phyloP scores from a whole-genome alignment of 2,888 invertebrate genomes.

The Caenorhabditis drosophilae region DNA sequence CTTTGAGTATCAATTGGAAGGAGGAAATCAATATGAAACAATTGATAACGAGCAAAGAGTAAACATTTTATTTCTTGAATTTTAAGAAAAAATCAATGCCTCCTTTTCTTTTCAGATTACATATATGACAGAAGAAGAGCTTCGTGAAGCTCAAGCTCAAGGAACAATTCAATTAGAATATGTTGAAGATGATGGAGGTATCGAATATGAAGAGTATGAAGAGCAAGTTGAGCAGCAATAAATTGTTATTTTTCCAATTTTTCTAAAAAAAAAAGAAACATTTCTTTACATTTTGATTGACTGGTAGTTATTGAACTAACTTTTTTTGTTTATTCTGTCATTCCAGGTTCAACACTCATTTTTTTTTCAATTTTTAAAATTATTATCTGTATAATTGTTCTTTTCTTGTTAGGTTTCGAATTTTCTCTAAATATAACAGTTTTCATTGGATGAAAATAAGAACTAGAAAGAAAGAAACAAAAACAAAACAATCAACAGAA shows the following conservation, averaged over 20 bases:
- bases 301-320: background rate
- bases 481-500: slow-evolving; percentile 11
- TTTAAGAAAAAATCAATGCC: too few species aligned
- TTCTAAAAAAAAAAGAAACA: too few species aligned
- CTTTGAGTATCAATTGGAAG: slow-evolving; percentile 29
- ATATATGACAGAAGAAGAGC: slow-evolving; percentile 37
- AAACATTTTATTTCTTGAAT: too few species aligned
- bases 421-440: too few species aligned
- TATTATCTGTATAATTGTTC: background rate
- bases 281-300: too few species aligned
- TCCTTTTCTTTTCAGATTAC: slow-evolving; percentile 21
- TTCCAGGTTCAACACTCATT: background rate
- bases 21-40: slow-evolving; percentile 10
- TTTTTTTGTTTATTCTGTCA: background rate
- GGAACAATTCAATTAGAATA: slow-evolving; percentile 19
- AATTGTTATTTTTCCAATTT: too few species aligned
- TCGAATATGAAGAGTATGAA: background rate
- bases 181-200: background rate
- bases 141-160: slow-evolving; percentile 29
- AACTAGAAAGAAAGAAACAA: slow-evolving; percentile 1
- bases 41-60: too few species aligned
- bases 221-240: too few species aligned
- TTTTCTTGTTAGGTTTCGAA: background rate
- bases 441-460: too few species aligned
- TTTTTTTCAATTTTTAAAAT: background rate